Base-by-base conservation (phyloP, 2,797 vertebrate genomes). In the Melopsittacus undulatus region DNA sequence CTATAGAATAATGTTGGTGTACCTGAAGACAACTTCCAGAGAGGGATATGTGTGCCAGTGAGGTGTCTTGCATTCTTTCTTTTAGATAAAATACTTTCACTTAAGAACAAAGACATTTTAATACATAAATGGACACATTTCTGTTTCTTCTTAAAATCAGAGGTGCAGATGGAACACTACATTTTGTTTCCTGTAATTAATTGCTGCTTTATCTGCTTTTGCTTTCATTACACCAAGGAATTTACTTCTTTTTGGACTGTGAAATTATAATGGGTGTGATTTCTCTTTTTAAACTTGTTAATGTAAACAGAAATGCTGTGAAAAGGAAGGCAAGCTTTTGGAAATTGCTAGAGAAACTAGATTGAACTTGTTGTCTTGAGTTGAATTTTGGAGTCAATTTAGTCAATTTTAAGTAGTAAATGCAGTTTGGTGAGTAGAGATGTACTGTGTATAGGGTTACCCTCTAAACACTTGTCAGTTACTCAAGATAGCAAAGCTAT, bases 111-210 rank as follows among this genome's bases (percentile, higher is more conserved):
- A 78, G 57, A 27, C 12, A 57, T 86, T 68, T 88, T 45, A 69
- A 68, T 68, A 46, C 15, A 61, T 61, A n/a, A 64, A 38, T 4
- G 9, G 61, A 64, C 5, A 67, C n/a, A 26, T 45, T 68, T 52
- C 18, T 48, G 23, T 76, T 40, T 73, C 61, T 63, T 92, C 95
- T 88, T 75, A 51, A 83, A 90, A 86, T 94, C 48, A 46, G 57
- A 79, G 46, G 48, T 86, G 72, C 73, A 92, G 79, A 91, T 83
- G 78, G 46, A 87, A 61, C 81, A 40, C 70, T 95, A 86, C 69
- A 19, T 79, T 77, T 89, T 91, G n/a, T 64, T 84, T 45, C 26
- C 22, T 93, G 1, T 42, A 77, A 76, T 43, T 56, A 90, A 46
- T 29, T 73, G 57, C 36, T 74, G 12, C 13, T 86, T 61, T 51